Evolutionary conservation across 2,888 invertebrate genomes (phyloP).

Genomic region (Hipparchia sbordonii): DNA sequence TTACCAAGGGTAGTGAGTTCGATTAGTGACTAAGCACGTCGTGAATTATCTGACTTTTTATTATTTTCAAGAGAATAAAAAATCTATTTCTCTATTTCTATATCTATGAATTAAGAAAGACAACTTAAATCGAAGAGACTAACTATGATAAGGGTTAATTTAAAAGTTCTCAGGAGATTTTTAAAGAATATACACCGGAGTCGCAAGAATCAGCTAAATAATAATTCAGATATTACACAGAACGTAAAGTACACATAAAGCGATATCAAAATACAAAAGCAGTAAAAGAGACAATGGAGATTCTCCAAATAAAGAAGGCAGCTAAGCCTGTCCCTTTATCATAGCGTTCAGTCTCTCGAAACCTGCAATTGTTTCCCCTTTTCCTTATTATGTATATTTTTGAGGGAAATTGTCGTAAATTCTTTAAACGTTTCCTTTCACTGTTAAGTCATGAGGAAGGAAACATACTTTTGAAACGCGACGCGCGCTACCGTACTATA

Average conservation of each 20-base stretch:
- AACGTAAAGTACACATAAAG: conserved; percentile 7
- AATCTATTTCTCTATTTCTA: too few species aligned
- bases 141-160: too few species aligned
- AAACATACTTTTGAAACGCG: conserved; percentile 11
- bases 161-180: background rate
- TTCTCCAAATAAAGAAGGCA: conserved; percentile 28
- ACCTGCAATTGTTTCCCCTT: conserved; percentile 47
- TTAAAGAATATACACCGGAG: too few species aligned
- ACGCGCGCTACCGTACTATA: background rate
- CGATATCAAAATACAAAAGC: conserved; percentile 25
- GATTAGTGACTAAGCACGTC: background rate
- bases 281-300: conserved; percentile 22
- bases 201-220: too few species aligned
- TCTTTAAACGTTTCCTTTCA: conserved; percentile 59
- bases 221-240: background rate
- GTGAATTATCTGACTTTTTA: background rate
- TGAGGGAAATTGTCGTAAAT: conserved; percentile 62
- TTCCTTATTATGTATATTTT: conserved; percentile 57
- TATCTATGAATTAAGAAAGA: too few species aligned
- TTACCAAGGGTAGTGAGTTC: conserved; percentile 3
- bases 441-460: conserved; percentile 39
- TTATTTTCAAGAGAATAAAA: too few species aligned
- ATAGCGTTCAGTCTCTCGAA: conserved; percentile 35
- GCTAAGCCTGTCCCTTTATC: conserved; percentile 31
- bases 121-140: too few species aligned